Evolutionary conservation across 2,888 invertebrate species (phyloP), one percentile per base, ranked within the genome.

Genomic region (Merodon equestris): DNA sequence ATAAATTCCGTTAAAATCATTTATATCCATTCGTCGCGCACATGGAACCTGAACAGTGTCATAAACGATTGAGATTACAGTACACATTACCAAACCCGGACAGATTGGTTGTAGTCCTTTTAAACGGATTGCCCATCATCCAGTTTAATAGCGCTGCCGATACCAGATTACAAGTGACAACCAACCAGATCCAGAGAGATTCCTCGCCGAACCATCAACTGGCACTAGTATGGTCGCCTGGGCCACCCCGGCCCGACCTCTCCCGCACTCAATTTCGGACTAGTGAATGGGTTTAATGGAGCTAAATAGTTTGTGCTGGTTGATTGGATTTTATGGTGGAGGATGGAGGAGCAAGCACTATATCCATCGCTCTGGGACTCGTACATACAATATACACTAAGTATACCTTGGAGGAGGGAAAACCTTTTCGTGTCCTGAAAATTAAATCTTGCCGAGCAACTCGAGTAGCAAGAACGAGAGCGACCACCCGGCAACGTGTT

Each of bases 401-500:
- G 7, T 27, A 27, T 7, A 7, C 2, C 27, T 27, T 7, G 27
- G 27, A 27, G 27, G 3, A 27, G 7, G 27, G 7, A 27, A 27
- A 27, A 27, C 27, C 27, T 27, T 45, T 61, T 42, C 57, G 50
- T 73, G 77, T 77, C 77, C 73, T 67, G 57, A 48, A 58, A 77
- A 77, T 72, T 77, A 68, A 77, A 73, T 68, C 77, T 73, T 42
- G 27, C 58, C 67, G 61, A 72, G 57, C 60, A 45, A 4, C 3
- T 2, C 27, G 3, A 27, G 7, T 7, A 27, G 7, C 27, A 2
- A 7, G 27, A 27, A 27, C 27, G 7, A 27, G n/a, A 57, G 61
- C 47, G 72, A 77, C 72, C 76, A 77, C 72, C 72, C 76, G 66
- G 67, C 51, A 67, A 72, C 66, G 53, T n/a, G 14, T 47, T 47